A percentile compares a stretch with the other conserved stretches of the same genome.
Evolutionary conservation across 2,888 invertebrate species (phyloP).

Genomic region (Phyllotreta striolata): DNA sequence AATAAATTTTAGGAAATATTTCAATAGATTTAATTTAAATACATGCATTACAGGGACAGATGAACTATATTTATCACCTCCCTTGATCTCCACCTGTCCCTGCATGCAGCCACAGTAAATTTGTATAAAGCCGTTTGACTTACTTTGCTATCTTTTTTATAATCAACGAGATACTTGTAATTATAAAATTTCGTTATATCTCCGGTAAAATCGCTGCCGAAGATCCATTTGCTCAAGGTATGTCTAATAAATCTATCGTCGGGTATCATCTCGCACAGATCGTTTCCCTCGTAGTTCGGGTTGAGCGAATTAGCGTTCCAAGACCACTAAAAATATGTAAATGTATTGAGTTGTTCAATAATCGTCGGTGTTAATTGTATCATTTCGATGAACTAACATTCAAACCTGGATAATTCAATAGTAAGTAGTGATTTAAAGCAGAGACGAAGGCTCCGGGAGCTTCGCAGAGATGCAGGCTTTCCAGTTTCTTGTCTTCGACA

Average conservation of each 20-base stretch:
- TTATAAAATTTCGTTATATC: conserved; percentile 79
- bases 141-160: conserved; percentile 42
- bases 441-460: conserved; percentile 96
- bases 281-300: conserved; percentile 91
- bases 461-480: conserved; percentile 91
- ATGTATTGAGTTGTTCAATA: neutral
- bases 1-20: conserved; percentile 33
- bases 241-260: conserved; percentile 87
- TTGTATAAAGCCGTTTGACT: neutral
- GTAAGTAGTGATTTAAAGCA: conserved; percentile 86
- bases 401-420: conserved; percentile 62
- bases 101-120: neutral
- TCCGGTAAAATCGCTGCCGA: conserved; percentile 86
- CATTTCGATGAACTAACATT: conserved; percentile 23
- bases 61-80: too few relatives aligned
- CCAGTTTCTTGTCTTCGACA: conserved; percentile 61
- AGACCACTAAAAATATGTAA: conserved; percentile 69
- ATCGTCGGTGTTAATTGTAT: too few relatives aligned
- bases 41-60: too few relatives aligned
- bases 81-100: neutral
- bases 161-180: conserved; percentile 68
- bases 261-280: conserved; percentile 72
- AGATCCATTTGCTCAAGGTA: conserved; percentile 84
- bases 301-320: conserved; percentile 90
- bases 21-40: neutral